phyloP scores from a whole-genome alignment of 1,140 invertebrate species.

The Lutraria rhynchaena region DNA sequence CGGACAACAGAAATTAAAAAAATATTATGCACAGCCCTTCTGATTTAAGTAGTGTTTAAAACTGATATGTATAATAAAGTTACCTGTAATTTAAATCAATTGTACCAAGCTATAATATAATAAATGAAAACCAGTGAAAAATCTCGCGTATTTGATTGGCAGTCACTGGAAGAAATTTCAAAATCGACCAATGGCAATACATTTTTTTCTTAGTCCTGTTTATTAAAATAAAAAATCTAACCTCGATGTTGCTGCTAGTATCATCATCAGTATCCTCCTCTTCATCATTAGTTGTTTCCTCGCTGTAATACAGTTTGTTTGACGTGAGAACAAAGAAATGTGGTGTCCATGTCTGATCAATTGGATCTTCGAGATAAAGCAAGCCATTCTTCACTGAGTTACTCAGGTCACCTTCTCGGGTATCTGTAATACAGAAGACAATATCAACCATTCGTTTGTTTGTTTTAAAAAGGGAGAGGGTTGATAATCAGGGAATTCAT shows the following conservation, averaged over 20 bases:
- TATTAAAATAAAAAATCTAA: background rate
- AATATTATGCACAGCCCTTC: no score
- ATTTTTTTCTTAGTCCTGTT: no score
- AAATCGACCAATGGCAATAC: no score
- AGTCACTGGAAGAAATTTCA: no score
- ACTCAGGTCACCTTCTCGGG: conserved; percentile 90
- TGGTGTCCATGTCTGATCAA: conserved; percentile 94
- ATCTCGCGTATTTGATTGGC: no score
- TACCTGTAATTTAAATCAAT: no score
- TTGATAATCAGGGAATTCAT: no score
- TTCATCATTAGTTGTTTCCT: conserved; percentile 83
- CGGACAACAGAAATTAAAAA: no score
- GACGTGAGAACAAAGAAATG: conserved; percentile 97
- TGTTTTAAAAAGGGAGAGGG: background rate
- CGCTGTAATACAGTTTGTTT: conserved; percentile 94
- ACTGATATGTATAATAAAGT: no score
- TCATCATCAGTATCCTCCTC: conserved; percentile 85
- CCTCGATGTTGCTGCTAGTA: conserved; percentile 27
- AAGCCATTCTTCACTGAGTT: conserved; percentile 96
- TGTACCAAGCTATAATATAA: no score
- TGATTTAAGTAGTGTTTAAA: no score
- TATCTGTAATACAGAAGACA: conserved; percentile 59
- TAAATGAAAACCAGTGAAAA: no score
- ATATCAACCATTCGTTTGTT: background rate
- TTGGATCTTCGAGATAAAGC: conserved; percentile 93